phyloP scores from a whole-genome alignment of 2,888 invertebrate genomes.

The Drosophila borborema region DNA sequence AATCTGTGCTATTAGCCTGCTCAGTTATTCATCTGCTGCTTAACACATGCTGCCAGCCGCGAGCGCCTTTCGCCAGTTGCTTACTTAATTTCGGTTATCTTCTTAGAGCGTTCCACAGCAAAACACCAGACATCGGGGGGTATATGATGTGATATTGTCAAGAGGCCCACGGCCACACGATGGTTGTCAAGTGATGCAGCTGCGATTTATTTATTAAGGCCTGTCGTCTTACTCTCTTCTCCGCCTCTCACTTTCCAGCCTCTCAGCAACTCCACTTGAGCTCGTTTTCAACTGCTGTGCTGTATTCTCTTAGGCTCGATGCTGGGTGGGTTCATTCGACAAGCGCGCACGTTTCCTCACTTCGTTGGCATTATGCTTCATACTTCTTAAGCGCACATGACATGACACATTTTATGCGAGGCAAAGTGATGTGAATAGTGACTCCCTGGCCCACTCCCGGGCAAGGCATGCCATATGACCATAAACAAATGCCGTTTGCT shows the following conservation, averaged over 20 bases:
- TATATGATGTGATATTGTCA: constrained; percentile 39
- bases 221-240: constrained; percentile 20
- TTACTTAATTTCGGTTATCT: constrained; percentile 64
- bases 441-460: not conserved
- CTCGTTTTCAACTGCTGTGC: constrained; percentile 47
- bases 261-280: constrained; percentile 34
- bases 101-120: constrained; percentile 61
- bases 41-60: constrained; percentile 28
- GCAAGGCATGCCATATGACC: constrained; percentile 22
- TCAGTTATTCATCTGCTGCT: constrained; percentile 48
- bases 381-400: constrained; percentile 67
- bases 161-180: constrained; percentile 43
- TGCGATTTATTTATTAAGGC: constrained; percentile 74
- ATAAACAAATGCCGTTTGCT: constrained; percentile 53
- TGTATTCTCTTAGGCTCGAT: constrained; percentile 22
- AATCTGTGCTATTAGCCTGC: constrained; percentile 50
- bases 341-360: constrained; percentile 57
- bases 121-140: constrained; percentile 63
- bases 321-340: constrained; percentile 3
- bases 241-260: not conserved
- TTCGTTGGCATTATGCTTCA: constrained; percentile 51
- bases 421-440: constrained; percentile 66
- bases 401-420: constrained; percentile 68
- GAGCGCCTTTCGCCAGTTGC: constrained; percentile 11
- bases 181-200: constrained; percentile 63